phyloP scores from a whole-genome alignment of 2,113 vertebrate genomes.

The Notothenia rossii region DNA sequence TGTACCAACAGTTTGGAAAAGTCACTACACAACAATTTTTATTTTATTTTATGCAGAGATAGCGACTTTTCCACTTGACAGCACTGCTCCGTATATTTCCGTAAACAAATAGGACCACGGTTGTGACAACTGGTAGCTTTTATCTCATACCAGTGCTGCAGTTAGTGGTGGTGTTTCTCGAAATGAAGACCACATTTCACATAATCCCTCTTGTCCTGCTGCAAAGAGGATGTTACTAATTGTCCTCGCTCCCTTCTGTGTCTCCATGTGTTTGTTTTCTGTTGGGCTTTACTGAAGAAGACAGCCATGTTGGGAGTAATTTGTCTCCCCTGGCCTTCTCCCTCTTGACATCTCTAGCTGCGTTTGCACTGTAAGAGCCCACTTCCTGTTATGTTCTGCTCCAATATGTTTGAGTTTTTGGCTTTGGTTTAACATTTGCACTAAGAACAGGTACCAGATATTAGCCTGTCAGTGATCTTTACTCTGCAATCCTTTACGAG shows the following conservation, averaged over 20 bases:
- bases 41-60: too few relatives aligned
- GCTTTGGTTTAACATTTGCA: not conserved
- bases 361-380: not conserved
- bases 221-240: conserved; percentile 48
- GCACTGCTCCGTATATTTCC: too few relatives aligned
- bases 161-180: too few relatives aligned
- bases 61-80: too few relatives aligned
- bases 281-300: conserved; percentile 23
- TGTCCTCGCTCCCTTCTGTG: conserved; percentile 33
- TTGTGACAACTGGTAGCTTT: too few relatives aligned
- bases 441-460: conserved; percentile 6
- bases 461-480: not conserved
- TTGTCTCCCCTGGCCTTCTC: conserved; percentile 26
- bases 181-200: too few relatives aligned
- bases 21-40: too few relatives aligned
- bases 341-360: conserved; percentile 26
- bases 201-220: conserved; percentile 12
- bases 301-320: conserved; percentile 36
- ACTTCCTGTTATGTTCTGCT: conserved; percentile 17
- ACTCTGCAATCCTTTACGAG: conserved; percentile 1
- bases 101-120: too few relatives aligned
- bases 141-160: too few relatives aligned
- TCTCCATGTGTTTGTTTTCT: conserved; percentile 40
- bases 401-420: not conserved
- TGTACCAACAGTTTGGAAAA: too few relatives aligned